A percentile compares a stretch with the other conserved stretches of the same genome.
Conservation (phyloP, 2,888 invertebrate genomes). For the Xylocampa areola region DNA sequence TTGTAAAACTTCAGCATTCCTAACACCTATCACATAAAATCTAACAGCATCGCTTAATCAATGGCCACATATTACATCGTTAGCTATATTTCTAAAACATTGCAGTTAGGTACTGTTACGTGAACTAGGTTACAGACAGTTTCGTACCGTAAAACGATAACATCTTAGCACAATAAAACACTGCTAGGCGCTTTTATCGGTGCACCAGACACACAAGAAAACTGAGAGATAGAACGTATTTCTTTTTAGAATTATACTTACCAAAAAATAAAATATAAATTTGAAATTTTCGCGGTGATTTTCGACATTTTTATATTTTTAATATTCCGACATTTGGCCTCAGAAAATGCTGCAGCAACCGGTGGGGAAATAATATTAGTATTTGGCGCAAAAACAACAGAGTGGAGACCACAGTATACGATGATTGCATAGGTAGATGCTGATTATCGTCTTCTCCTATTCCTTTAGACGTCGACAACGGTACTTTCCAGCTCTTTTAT, state of each 20-base stretch:
- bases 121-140: constrained; percentile 60
- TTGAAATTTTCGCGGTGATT: too few species aligned
- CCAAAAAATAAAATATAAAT: too few species aligned
- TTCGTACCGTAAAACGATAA: constrained; percentile 63
- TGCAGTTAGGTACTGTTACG: constrained; percentile 58
- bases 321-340: too few species aligned
- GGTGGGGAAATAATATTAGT: too few species aligned
- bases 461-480: too few species aligned
- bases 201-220: constrained; percentile 27
- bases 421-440: too few species aligned
- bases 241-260: background rate
- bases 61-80: constrained; percentile 33
- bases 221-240: constrained; percentile 12
- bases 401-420: too few species aligned
- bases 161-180: constrained; percentile 57
- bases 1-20: constrained; percentile 7
- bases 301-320: too few species aligned
- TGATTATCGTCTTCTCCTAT: too few species aligned
- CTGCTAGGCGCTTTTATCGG: constrained; percentile 59
- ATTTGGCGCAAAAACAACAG: too few species aligned
- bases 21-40: constrained; percentile 14
- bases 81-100: constrained; percentile 55
- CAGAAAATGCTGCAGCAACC: too few species aligned
- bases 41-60: constrained; percentile 38
- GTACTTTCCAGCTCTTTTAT: too few species aligned